Evolutionary conservation across 2,888 invertebrate genomes (phyloP).

Genomic region (Aphelenchoides bicaudatus): DNA sequence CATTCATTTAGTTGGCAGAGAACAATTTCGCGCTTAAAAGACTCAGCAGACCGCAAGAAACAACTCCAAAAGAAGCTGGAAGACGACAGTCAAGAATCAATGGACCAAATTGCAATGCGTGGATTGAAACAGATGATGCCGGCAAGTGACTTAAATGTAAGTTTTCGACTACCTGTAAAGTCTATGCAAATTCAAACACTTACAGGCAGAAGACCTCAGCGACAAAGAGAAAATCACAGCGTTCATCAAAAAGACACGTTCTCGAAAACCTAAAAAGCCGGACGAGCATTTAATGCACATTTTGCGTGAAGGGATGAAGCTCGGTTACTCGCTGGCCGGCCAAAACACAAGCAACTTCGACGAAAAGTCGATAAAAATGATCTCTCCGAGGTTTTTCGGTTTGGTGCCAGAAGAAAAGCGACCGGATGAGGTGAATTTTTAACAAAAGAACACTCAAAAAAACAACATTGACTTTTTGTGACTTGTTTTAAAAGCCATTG

Average conservation of each 20-base stretch:
- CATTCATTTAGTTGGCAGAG: slow-evolving; percentile 17
- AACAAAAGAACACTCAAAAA: neutral
- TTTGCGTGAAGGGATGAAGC: slow-evolving; percentile 30
- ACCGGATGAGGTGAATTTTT: slow-evolving; percentile 15
- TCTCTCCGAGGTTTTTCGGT: slow-evolving; percentile 45
- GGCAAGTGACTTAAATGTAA: neutral
- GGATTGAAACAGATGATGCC: slow-evolving; percentile 15
- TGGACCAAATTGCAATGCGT: slow-evolving; percentile 12
- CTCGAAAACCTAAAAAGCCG: slow-evolving; percentile 14
- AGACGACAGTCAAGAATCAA: slow-evolving; percentile 18
- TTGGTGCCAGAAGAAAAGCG: slow-evolving; percentile 42
- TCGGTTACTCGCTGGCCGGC: slow-evolving; percentile 31
- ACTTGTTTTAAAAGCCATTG: neutral
- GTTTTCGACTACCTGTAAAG: neutral
- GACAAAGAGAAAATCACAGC: slow-evolving; percentile 1
- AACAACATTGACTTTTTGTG: neutral
- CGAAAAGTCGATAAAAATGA: slow-evolving; percentile 31
- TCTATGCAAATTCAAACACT: neutral
- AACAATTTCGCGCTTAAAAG: slow-evolving; percentile 6
- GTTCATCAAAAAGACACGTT: neutral
- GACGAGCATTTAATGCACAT: slow-evolving; percentile 21
- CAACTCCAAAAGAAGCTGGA: slow-evolving; percentile 10
- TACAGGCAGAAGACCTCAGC: slow-evolving; percentile 10
- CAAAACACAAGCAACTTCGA: slow-evolving; percentile 33
- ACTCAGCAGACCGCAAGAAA: slow-evolving; percentile 2